Conservation (phyloP, 2,888 invertebrate genomes). For the Melanotus villosus region DNA sequence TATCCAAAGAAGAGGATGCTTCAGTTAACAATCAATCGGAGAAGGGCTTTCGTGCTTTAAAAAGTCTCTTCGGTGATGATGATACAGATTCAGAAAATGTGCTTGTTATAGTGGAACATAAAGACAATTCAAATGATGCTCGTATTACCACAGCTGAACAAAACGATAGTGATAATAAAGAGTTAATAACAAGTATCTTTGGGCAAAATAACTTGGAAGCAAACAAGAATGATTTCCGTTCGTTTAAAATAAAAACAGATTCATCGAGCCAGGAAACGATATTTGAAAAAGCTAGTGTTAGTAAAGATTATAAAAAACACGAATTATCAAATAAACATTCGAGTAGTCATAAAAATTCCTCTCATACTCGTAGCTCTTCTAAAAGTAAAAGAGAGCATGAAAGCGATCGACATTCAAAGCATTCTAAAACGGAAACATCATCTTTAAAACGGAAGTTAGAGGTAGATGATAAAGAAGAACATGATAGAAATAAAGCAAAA, state of each 20-base stretch:
- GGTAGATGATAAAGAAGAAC: neutral
- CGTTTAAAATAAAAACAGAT: slow-evolving; percentile 26
- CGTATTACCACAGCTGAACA: neutral
- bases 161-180: neutral
- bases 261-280: slow-evolving; percentile 1
- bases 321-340: neutral
- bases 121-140: neutral
- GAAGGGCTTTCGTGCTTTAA: neutral
- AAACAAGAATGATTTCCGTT: neutral
- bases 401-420: neutral
- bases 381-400: neutral
- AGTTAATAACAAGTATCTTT: neutral
- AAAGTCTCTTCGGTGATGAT: slow-evolving; percentile 22
- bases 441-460: neutral
- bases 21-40: neutral
- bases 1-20: neutral
- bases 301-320: slow-evolving; percentile 31
- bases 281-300: slow-evolving; percentile 11
- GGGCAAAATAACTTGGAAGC: neutral
- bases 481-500: neutral
- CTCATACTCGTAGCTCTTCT: neutral
- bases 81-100: neutral
- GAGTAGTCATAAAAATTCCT: neutral
- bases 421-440: neutral
- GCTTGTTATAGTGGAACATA: neutral